phyloP scores from a whole-genome alignment of 53 echinoderm and acorn worm genomes.

The Echinarachnius parma region DNA sequence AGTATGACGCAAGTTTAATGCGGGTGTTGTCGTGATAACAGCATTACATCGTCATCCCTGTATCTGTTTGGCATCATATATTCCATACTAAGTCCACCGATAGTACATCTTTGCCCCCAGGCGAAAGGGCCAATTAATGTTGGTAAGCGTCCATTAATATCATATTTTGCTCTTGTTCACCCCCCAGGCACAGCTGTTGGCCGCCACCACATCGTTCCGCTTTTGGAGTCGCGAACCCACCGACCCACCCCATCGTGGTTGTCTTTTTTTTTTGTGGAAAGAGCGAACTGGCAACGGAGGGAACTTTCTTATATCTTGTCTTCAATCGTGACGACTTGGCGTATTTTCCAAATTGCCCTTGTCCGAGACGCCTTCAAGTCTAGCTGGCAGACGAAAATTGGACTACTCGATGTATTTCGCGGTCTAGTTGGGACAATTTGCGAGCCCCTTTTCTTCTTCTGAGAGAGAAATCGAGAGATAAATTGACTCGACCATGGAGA shows the following conservation, averaged over 20 bases:
- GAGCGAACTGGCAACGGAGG: no score
- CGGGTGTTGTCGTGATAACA: no score
- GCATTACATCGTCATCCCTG: background rate
- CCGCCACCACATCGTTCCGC: background rate
- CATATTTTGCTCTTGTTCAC: slow-evolving; percentile 20
- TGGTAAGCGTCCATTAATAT: slow-evolving; percentile 15
- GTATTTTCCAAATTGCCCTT: no score
- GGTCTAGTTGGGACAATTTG: background rate
- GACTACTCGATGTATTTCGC: no score
- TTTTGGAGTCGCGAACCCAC: background rate
- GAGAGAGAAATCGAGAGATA: background rate
- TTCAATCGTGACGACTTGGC: background rate
- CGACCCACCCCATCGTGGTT: background rate
- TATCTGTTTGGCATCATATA: slow-evolving; percentile 14
- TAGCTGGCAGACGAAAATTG: no score
- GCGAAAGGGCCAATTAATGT: slow-evolving; percentile 29
- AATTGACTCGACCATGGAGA: slow-evolving; percentile 12
- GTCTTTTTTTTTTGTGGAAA: no score
- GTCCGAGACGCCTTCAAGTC: no score
- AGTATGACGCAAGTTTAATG: no score
- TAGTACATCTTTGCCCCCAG: slow-evolving; percentile 12
- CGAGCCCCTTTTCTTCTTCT: background rate
- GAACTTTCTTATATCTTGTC: background rate
- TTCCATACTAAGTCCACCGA: background rate
- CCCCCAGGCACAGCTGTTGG: slow-evolving; percentile 39